A percentile compares a stretch with the other conserved stretches of the same genome.
phyloP scores from a whole-genome alignment of 2,113 vertebrate species.

The Lonchura striata region DNA sequence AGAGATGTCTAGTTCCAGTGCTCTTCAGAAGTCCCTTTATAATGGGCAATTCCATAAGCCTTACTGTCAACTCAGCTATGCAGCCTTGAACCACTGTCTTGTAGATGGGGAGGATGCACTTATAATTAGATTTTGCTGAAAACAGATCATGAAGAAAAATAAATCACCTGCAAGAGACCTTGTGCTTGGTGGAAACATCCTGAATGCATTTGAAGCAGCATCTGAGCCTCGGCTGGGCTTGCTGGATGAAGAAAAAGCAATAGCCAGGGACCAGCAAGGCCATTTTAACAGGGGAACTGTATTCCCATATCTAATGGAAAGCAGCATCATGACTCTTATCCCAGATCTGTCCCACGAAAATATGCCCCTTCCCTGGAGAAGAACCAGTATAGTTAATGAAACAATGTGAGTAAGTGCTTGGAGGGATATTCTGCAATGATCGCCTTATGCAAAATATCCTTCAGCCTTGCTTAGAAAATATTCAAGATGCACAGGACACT shows the following conservation, averaged over 20 bases:
- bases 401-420: background rate
- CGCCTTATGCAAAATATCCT: background rate
- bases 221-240: background rate
- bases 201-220: background rate
- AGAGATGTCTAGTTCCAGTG: background rate
- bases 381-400: background rate
- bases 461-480: background rate
- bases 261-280: background rate
- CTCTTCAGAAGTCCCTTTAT: background rate
- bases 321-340: background rate
- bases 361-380: background rate
- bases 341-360: background rate
- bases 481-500: background rate
- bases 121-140: background rate
- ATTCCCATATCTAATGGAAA: background rate
- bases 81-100: background rate
- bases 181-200: background rate
- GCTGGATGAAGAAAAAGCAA: background rate
- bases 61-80: background rate
- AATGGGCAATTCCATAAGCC: background rate
- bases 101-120: background rate
- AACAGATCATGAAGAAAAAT: background rate
- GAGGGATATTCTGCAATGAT: background rate
- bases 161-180: background rate
- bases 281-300: background rate